Evolutionary conservation across 2,113 vertebrate species (phyloP), one percentile per base, ranked within the genome.

Genomic region (Oceanodroma tethys): DNA sequence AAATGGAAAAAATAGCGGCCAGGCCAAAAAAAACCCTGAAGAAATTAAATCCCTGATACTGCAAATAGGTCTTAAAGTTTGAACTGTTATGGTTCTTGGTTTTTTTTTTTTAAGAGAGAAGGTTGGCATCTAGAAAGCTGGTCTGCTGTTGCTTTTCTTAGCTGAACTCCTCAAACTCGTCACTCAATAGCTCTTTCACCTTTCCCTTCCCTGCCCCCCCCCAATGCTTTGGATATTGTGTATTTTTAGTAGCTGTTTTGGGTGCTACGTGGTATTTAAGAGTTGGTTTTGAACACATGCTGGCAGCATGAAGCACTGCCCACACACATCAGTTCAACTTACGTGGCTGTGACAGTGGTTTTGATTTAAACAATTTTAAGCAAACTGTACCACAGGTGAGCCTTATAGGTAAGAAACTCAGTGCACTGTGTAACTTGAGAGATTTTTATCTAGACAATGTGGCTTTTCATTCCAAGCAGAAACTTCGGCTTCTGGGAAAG

Each of bases 71-170:
- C 72, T 68, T 74, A 59, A 74, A 90, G 50, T 83, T 81, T 68
- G 43, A 84, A 17, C 52, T 58, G 27, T 81, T 70, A 8, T 0
- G 8, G 60, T 56, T 85, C 43, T 79, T 72, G 38, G 7, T 48
- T 48, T 13, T 48, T 48, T 48, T 13, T 48, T 56, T 74, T 68
- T 38, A 29, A 58, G 48, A 75, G 52, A 56, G 45, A 40, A 16
- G 12, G 52, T 10, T 88, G 67, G 47, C 60, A 56, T 50, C 67
- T 59, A 71, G 79, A 74, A 67, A 67, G 43, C 59, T 93, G 56
- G 2, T 71, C 16, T 88, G 18, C 55, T 81, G 30, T 79, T 96
- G 70, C 73, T 81, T 93, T 92, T 91, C 65, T 81, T 96, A 94
- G 85, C 66, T 82, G 83, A 96, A 65, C 93, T 73, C 81, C 47